phyloP scores from a whole-genome alignment of 92 coral and sea anemone genomes.

The Palythoa grandis region DNA sequence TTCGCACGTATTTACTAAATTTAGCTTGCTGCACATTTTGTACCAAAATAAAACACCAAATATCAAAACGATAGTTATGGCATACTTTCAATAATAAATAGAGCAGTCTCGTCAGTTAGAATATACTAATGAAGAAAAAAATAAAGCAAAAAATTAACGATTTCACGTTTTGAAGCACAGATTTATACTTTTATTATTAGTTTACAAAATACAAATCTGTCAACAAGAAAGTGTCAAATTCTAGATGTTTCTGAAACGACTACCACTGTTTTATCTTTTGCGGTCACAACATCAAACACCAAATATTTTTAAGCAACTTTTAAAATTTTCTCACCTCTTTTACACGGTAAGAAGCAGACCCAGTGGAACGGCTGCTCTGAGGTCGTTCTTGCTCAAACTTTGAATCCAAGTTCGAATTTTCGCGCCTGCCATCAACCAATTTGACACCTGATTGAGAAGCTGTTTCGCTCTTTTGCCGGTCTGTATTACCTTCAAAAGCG shows the following conservation, averaged over 20 bases:
- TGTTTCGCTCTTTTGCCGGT: conserved; percentile 18
- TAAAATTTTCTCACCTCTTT: conserved; percentile 35
- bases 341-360: conserved; percentile 28
- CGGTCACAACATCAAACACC: not conserved
- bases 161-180: no score
- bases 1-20: no score
- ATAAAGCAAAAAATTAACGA: no score
- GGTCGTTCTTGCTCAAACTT: conserved; percentile 8
- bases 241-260: not conserved
- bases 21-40: no score
- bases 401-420: conserved; percentile 11
- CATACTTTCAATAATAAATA: no score
- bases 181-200: no score
- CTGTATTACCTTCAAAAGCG: conserved; percentile 27
- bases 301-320: not conserved
- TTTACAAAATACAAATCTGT: no score
- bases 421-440: conserved; percentile 25
- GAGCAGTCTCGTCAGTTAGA: no score
- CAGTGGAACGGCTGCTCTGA: not conserved
- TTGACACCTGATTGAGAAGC: conserved; percentile 30
- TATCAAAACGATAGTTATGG: no score
- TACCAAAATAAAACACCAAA: no score
- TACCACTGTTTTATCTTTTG: not conserved
- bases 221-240: not conserved
- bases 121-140: no score